These are phyloP conservation scores for Garrulus glandarius DNA, from an alignment of 2,797 vertebrate species.

Conservation along the genomic window DNA sequence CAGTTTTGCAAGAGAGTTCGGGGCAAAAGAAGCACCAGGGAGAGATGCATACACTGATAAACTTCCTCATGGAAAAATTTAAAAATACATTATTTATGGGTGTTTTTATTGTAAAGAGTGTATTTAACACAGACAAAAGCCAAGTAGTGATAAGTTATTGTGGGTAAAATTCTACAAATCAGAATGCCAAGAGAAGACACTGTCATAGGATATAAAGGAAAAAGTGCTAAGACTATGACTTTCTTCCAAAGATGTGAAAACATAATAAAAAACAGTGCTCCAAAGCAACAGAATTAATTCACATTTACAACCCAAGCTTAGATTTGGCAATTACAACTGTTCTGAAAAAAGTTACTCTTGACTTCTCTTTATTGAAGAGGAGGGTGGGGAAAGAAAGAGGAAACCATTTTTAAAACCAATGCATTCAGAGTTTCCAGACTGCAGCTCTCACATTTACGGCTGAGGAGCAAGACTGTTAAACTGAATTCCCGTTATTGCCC, in stretches of 20 bases:
- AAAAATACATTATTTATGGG: not conserved
- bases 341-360: not conserved
- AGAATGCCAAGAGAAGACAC: not conserved
- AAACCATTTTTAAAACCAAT: not conserved
- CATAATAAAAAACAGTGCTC: not conserved
- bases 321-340: not conserved
- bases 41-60: not conserved
- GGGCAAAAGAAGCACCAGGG: constrained; percentile 23
- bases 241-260: not conserved
- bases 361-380: not conserved
- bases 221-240: not conserved
- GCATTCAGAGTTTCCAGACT: not conserved
- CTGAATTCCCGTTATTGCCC: not conserved
- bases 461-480: not conserved
- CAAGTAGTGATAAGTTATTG: not conserved
- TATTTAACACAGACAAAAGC: not conserved
- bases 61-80: not conserved
- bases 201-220: not conserved
- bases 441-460: not conserved
- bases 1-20: not conserved
- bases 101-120: not conserved
- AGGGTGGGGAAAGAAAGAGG: not conserved
- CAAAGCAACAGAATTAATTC: not conserved
- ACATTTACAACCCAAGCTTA: not conserved
- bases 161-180: not conserved